These are phyloP conservation scores for Brotogeris chrysoptera DNA, from an alignment of 2,797 vertebrate species.

Conservation along the genomic window DNA sequence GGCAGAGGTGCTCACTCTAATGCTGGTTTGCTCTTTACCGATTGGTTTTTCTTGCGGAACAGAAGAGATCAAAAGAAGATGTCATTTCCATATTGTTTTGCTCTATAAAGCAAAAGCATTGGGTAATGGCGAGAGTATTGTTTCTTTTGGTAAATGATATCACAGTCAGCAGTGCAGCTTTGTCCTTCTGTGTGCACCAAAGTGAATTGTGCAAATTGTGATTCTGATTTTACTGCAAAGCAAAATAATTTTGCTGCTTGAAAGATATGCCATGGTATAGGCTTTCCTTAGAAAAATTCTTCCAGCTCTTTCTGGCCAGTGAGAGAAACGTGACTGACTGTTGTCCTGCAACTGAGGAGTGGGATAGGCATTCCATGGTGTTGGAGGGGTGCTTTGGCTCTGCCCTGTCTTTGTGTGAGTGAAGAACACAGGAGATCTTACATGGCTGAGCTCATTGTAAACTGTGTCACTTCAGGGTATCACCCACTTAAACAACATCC, in stretches of 20 bases:
- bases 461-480: conserved; percentile 59
- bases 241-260: background rate
- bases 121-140: background rate
- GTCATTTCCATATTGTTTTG: background rate
- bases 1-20: background rate
- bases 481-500: conserved; percentile 54
- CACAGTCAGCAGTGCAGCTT: background rate
- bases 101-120: background rate
- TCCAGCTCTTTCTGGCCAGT: background rate
- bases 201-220: background rate
- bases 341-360: background rate
- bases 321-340: background rate
- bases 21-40: background rate
- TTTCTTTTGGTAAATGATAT: background rate
- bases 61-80: background rate
- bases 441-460: background rate
- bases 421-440: background rate
- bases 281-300: background rate
- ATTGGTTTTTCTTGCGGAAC: background rate
- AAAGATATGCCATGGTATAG: accelerated
- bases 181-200: background rate
- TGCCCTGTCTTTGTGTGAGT: background rate
- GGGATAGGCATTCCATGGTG: background rate
- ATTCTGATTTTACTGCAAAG: background rate
- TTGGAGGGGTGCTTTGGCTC: background rate